phyloP scores from a whole-genome alignment of 1,140 invertebrate species.

The Aphis craccivora region DNA sequence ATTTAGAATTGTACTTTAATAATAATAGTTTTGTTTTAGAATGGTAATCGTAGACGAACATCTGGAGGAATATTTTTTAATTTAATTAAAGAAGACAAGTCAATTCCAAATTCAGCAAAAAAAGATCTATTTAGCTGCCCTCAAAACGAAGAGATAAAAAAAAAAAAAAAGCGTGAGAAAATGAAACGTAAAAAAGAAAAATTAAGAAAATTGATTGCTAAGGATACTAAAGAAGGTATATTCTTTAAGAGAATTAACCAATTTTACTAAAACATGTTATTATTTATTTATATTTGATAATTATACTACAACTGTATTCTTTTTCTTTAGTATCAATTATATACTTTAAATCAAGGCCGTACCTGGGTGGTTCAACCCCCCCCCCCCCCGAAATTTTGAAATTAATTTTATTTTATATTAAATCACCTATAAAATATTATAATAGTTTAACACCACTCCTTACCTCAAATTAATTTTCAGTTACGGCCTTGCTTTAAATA shows the following conservation, averaged over 20 bases:
- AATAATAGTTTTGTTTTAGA: constrained; percentile 24
- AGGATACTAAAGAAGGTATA: constrained; percentile 20
- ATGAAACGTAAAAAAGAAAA: constrained; percentile 51
- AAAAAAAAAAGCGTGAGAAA: constrained; percentile 25
- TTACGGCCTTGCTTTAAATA: too few relatives aligned
- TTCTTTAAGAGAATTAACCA: neutral
- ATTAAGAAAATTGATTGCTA: constrained; percentile 3
- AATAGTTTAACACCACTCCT: too few relatives aligned
- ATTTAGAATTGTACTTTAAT: neutral
- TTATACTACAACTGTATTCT: neutral
- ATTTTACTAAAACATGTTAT: neutral
- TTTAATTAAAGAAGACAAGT: constrained; percentile 55
- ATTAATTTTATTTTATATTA: too few relatives aligned
- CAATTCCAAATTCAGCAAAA: constrained; percentile 46
- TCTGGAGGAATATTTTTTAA: constrained; percentile 52
- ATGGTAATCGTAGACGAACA: constrained; percentile 42
- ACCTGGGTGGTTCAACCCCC: too few relatives aligned
- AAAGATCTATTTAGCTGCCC: constrained; percentile 25
- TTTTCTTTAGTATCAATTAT: neutral
- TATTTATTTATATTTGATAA: neutral
- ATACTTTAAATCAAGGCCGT: neutral
- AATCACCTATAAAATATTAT: too few relatives aligned
- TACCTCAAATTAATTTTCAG: too few relatives aligned
- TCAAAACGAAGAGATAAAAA: constrained; percentile 41
- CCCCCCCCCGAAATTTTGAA: too few relatives aligned